Evolutionary conservation across 1,140 invertebrate species (phyloP).

Genomic region (Bombus fervidus): DNA sequence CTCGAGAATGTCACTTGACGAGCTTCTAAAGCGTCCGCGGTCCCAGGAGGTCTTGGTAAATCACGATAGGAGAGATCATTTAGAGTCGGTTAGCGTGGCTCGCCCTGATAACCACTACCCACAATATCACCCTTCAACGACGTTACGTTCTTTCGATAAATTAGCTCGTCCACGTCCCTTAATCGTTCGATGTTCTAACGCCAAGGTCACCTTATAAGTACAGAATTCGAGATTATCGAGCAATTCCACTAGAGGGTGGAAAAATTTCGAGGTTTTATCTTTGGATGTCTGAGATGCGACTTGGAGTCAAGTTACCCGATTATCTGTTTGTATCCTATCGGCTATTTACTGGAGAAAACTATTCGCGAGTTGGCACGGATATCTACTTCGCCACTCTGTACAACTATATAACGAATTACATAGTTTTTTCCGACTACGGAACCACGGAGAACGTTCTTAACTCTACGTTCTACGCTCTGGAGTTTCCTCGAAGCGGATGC

Average conservation of each 20-base stretch:
- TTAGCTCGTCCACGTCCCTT: constrained; percentile 42
- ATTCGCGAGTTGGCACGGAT: background rate
- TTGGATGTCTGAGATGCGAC: too few relatives aligned
- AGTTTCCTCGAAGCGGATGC: background rate
- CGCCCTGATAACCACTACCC: constrained; percentile 54
- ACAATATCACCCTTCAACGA: constrained; percentile 41
- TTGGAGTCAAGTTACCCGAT: background rate
- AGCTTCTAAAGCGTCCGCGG: constrained; percentile 24
- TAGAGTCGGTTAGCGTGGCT: constrained; percentile 44
- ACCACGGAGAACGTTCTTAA: background rate
- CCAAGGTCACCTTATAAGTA: background rate
- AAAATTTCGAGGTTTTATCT: background rate
- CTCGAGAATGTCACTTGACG: constrained; percentile 40
- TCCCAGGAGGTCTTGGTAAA: constrained; percentile 59
- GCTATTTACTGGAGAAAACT: too few relatives aligned
- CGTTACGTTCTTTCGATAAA: constrained; percentile 61
- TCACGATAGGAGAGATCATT: constrained; percentile 64
- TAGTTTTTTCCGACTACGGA: background rate
- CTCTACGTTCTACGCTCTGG: background rate
- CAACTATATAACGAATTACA: background rate
- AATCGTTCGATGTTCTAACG: constrained; percentile 24
- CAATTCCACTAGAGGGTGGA: background rate
- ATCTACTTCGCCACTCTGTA: too few relatives aligned
- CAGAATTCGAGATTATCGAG: background rate
- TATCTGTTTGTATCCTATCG: background rate